phyloP scores from a whole-genome alignment of 2,113 vertebrate species.

The Tyto alba region DNA sequence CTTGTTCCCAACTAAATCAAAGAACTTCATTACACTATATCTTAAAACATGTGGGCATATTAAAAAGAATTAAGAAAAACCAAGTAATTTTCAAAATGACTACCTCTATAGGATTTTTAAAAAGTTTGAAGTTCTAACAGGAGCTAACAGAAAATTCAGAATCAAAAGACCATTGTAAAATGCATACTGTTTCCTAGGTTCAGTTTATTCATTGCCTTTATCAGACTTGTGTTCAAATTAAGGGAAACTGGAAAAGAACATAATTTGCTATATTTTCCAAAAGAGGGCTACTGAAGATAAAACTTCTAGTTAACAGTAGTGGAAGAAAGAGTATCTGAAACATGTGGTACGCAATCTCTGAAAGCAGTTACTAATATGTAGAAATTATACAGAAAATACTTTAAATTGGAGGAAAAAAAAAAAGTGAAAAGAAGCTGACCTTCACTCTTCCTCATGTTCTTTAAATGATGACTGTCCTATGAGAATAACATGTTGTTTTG shows the following conservation, averaged over 20 bases:
- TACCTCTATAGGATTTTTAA: not conserved
- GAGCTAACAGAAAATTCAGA: not conserved
- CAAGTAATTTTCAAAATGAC: not conserved
- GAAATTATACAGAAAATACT: not conserved
- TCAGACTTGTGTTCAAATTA: not conserved
- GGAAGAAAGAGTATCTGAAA: not conserved
- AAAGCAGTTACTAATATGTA: not conserved
- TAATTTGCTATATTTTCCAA: not conserved
- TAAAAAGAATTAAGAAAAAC: not conserved
- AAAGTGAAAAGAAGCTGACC: not conserved
- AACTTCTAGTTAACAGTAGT: not conserved
- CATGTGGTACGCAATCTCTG: not conserved
- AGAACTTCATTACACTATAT: not conserved
- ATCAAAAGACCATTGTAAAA: not conserved
- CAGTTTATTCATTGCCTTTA: not conserved
- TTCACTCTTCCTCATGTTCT: not conserved
- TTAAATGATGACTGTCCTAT: not conserved
- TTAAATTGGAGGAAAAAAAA: not conserved
- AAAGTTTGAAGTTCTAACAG: not conserved
- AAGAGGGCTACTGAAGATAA: not conserved
- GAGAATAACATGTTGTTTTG: not conserved
- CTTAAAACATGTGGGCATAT: not conserved
- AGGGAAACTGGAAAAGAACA: not conserved
- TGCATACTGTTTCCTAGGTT: not conserved
- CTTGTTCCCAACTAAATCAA: not conserved